Conservation (phyloP, 1,140 invertebrate genomes). For the Monomorium pharaonis region DNA sequence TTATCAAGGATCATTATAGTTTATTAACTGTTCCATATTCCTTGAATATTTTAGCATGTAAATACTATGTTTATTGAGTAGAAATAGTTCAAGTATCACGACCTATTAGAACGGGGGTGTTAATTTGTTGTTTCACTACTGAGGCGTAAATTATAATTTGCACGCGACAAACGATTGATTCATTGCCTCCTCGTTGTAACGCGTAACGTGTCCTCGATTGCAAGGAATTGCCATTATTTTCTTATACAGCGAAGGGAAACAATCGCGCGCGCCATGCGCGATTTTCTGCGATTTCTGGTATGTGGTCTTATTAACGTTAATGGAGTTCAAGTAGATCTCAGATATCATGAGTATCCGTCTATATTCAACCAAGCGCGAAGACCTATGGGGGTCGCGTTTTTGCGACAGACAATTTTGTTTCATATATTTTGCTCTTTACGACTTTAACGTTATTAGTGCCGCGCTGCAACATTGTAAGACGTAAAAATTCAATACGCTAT, state of each 20-base stretch:
- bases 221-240: background rate
- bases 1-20: background rate
- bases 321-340: slow-evolving; percentile 11
- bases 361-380: slow-evolving; percentile 14
- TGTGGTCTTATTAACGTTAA: slow-evolving; percentile 23
- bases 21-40: background rate
- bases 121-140: slow-evolving; percentile 2
- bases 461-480: background rate
- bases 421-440: slow-evolving; percentile 5
- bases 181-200: slow-evolving; percentile 14
- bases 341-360: background rate
- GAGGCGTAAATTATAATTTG: slow-evolving; percentile 31
- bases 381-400: background rate
- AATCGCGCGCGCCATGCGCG: background rate
- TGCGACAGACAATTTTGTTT: background rate
- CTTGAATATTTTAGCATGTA: background rate
- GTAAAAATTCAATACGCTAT: slow-evolving; percentile 1
- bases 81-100: slow-evolving; percentile 13
- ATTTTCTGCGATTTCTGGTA: slow-evolving; percentile 31
- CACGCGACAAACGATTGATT: slow-evolving; percentile 30
- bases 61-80: background rate
- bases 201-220: slow-evolving; percentile 29
- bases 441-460: background rate
- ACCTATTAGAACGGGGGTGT: background rate
- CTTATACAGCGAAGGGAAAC: slow-evolving; percentile 30